Evolutionary conservation across 2,888 invertebrate genomes (phyloP).

Genomic region (Dorcus parallelipipedus): DNA sequence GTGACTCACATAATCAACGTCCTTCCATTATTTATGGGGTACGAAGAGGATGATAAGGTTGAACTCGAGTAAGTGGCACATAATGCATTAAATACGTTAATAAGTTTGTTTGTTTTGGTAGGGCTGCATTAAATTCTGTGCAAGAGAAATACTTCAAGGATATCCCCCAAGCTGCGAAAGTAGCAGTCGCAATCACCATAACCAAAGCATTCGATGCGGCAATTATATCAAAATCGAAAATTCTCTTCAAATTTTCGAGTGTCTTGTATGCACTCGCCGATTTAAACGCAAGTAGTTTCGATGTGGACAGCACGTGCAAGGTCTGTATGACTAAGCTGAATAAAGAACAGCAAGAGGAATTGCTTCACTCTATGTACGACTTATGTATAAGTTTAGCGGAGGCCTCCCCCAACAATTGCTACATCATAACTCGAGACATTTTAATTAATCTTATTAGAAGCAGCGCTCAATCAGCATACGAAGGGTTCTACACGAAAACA

Average conservation of each 20-base stretch:
- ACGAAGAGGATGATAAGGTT: slow-evolving; percentile 20
- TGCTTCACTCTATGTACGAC: slow-evolving; percentile 27
- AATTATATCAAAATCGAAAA: slow-evolving; percentile 21
- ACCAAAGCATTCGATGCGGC: slow-evolving; percentile 22
- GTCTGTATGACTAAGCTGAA: slow-evolving; percentile 24
- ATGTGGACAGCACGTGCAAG: slow-evolving; percentile 23
- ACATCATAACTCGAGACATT: slow-evolving; percentile 30
- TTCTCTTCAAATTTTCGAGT: slow-evolving; percentile 31
- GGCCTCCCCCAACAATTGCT: slow-evolving; percentile 23
- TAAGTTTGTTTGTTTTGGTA: slow-evolving; percentile 7
- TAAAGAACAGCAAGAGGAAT: slow-evolving; percentile 23
- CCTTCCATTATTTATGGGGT: slow-evolving; percentile 22
- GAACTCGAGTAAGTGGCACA: background rate
- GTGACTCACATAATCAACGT: slow-evolving; percentile 27
- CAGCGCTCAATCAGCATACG: slow-evolving; percentile 32
- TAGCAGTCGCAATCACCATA: slow-evolving; percentile 15
- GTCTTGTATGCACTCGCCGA: slow-evolving; percentile 25
- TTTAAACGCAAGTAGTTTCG: slow-evolving; percentile 14
- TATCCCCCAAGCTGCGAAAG: background rate
- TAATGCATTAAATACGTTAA: background rate
- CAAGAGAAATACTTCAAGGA: slow-evolving; percentile 18
- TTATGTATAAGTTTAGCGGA: slow-evolving; percentile 19
- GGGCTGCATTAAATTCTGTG: slow-evolving; percentile 14
- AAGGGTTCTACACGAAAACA: slow-evolving; percentile 34
- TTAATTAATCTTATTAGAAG: slow-evolving; percentile 31